A percentile compares a stretch with the other conserved stretches of the same genome.
Conservation (phyloP, 2,888 invertebrate genomes). For the Campoplex nolae region DNA sequence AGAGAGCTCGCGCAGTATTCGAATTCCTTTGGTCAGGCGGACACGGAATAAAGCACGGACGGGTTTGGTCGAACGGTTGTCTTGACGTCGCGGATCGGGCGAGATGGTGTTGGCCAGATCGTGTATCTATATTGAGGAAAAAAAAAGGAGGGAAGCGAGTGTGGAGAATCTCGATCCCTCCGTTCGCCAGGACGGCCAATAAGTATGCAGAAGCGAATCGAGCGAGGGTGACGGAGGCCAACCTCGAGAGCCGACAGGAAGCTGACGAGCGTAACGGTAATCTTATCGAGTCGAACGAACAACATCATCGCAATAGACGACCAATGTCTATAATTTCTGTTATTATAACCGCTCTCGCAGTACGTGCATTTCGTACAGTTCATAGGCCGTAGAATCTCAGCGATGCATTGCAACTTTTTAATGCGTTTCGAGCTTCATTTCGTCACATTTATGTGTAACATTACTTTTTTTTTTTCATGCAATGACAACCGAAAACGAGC, state of each 20-base stretch:
- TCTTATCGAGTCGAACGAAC: constrained; percentile 65
- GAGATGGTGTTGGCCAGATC: constrained; percentile 10
- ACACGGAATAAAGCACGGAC: constrained; percentile 49
- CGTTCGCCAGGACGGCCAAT: constrained; percentile 55
- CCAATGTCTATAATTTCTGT: constrained; percentile 48
- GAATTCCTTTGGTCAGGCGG: constrained; percentile 58
- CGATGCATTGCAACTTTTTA: constrained; percentile 1
- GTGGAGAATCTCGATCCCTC: neutral
- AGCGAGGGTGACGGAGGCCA: constrained; percentile 74
- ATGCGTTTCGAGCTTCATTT: neutral
- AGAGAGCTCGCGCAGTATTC: constrained; percentile 31
- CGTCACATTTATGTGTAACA: neutral
- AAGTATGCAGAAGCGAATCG: constrained; percentile 77
- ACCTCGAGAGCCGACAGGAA: constrained; percentile 77
- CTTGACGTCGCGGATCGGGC: constrained; percentile 25
- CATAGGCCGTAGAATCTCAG: constrained; percentile 55
- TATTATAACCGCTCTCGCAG: constrained; percentile 60
- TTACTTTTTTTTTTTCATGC: neutral
- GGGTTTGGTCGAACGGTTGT: constrained; percentile 61
- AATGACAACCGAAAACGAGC: no score
- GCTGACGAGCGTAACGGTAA: constrained; percentile 82
- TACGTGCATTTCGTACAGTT: constrained; percentile 73
- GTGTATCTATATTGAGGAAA: neutral
- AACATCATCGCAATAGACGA: constrained; percentile 43
- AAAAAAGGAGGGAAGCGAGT: neutral